Evolutionary conservation across 2,888 invertebrate species (phyloP).

Genomic region (Parnassius mnemosyne): DNA sequence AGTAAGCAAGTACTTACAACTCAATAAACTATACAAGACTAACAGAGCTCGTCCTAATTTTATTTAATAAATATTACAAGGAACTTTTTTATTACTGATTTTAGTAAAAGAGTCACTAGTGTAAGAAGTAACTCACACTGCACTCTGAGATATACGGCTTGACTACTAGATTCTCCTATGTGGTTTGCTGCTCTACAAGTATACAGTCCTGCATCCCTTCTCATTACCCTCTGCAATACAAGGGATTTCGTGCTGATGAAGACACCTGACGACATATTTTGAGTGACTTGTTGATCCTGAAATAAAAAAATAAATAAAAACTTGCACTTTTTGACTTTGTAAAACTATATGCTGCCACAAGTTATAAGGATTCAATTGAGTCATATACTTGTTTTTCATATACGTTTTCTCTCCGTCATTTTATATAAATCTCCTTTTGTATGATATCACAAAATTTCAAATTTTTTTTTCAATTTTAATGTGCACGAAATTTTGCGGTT

Average conservation of each 20-base stretch:
- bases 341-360: too few species aligned
- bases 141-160: conserved; percentile 87
- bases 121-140: conserved; percentile 84
- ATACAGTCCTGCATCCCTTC: conserved; percentile 90
- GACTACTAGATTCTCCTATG: conserved; percentile 89
- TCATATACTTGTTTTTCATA: neutral
- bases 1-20: too few species aligned
- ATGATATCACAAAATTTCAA: neutral
- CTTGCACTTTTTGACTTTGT: too few species aligned
- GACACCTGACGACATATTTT: conserved; percentile 91
- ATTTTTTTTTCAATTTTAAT: neutral
- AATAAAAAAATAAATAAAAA: neutral
- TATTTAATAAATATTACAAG: too few species aligned
- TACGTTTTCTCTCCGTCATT: neutral
- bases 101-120: too few species aligned
- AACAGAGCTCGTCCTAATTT: neutral
- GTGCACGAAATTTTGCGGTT: too few species aligned
- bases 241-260: conserved; percentile 94
- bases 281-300: conserved; percentile 87
- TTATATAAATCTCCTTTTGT: too few species aligned
- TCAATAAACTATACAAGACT: too few species aligned
- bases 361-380: too few species aligned
- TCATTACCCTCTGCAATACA: conserved; percentile 90
- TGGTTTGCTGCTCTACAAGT: conserved; percentile 91
- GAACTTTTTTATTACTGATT: too few species aligned